Conservation (phyloP, 2,797 vertebrate species). For the Mormyrus hasselquistii region DNA sequence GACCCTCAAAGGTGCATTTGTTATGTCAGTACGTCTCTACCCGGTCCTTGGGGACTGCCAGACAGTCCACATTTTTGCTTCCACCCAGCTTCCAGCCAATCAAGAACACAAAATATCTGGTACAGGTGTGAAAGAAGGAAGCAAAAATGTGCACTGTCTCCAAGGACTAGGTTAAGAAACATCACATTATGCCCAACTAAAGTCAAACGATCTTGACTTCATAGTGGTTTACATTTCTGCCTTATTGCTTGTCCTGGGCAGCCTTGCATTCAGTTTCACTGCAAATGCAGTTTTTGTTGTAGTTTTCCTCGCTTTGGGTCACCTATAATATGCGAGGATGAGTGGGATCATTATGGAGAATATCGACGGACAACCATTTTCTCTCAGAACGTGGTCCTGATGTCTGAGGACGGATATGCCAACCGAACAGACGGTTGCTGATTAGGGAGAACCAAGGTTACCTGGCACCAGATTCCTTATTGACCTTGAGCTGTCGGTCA, state of each 20-base stretch:
- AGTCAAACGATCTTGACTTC: not conserved
- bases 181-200: not conserved
- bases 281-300: not conserved
- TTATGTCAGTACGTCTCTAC: not conserved
- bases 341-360: not conserved
- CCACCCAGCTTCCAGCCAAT: not conserved
- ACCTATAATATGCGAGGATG: not conserved
- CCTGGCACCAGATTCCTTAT: conserved; percentile 50
- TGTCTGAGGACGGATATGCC: not conserved
- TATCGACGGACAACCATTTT: not conserved
- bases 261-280: not conserved
- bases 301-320: not conserved
- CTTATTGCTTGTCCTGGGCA: not conserved
- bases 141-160: not conserved
- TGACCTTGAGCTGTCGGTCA: conserved; percentile 58
- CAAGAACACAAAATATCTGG: not conserved
- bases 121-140: not conserved
- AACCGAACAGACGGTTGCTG: not conserved
- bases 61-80: not conserved
- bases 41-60: not conserved
- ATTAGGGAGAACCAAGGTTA: conserved; percentile 44
- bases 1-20: not conserved
- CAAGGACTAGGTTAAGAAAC: not conserved
- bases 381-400: not conserved
- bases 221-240: not conserved